Conservation (phyloP, 1,140 invertebrate species). For the Colletes latitarsis region DNA sequence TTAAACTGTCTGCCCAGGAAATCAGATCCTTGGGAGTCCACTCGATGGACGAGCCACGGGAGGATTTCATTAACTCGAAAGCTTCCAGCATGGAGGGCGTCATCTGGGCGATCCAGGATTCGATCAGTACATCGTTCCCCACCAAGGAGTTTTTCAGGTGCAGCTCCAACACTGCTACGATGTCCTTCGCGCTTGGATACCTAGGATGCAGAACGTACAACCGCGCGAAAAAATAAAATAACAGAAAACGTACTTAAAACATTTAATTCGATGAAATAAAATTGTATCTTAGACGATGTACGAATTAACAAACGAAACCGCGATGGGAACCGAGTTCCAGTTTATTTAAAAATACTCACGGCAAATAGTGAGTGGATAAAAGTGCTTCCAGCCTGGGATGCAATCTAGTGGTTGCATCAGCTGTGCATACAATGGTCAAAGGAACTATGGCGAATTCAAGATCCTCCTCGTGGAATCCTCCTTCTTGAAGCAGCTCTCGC, state of each 20-base stretch:
- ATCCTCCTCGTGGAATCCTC: slow-evolving; percentile 78
- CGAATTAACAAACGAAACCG: too few relatives aligned
- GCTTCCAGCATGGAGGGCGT: slow-evolving; percentile 68
- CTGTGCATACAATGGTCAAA: slow-evolving; percentile 72
- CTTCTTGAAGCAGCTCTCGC: slow-evolving; percentile 75
- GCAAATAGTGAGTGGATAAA: slow-evolving; percentile 71
- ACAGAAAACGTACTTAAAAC: background rate
- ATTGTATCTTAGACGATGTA: too few relatives aligned
- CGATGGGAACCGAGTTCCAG: too few relatives aligned
- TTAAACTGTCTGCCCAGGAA: slow-evolving; percentile 71
- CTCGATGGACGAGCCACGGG: slow-evolving; percentile 49
- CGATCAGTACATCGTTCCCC: slow-evolving; percentile 49
- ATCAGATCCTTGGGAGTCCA: slow-evolving; percentile 73
- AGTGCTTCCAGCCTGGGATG: slow-evolving; percentile 75
- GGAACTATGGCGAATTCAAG: slow-evolving; percentile 77
- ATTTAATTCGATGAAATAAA: slow-evolving; percentile 8
- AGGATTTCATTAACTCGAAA: slow-evolving; percentile 60
- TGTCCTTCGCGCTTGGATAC: slow-evolving; percentile 65
- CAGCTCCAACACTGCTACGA: slow-evolving; percentile 69
- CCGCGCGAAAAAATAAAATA: too few relatives aligned
- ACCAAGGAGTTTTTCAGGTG: slow-evolving; percentile 70
- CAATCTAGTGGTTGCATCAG: slow-evolving; percentile 70
- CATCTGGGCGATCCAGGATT: slow-evolving; percentile 70
- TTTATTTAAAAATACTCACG: slow-evolving; percentile 46
- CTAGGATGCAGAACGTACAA: slow-evolving; percentile 14